Conservation (phyloP, 2,888 invertebrate genomes). For the Laspeyria flexula region DNA sequence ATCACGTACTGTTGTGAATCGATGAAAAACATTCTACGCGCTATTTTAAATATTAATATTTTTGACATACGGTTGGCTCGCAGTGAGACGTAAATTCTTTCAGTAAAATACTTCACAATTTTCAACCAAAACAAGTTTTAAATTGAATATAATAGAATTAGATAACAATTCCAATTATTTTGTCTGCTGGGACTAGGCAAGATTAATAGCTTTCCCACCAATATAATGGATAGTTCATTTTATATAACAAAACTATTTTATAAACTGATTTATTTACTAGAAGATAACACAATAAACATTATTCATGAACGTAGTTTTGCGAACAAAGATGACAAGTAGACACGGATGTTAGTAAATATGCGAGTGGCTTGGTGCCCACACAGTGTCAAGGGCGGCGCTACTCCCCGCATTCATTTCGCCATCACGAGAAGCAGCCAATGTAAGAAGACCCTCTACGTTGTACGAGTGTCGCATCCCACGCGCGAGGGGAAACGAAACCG, state of each 20-base stretch:
- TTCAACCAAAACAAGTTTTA: neutral
- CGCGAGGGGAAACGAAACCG: slow-evolving; percentile 34
- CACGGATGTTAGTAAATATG: slow-evolving; percentile 63
- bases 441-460: slow-evolving; percentile 49
- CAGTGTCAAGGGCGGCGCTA: slow-evolving; percentile 75
- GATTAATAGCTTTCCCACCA: slow-evolving; percentile 20
- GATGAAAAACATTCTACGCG: slow-evolving; percentile 15
- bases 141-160: slow-evolving; percentile 4
- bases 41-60: slow-evolving; percentile 14
- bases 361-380: slow-evolving; percentile 53
- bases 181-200: slow-evolving; percentile 9
- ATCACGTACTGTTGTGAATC: slow-evolving; percentile 6
- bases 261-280: slow-evolving; percentile 9
- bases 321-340: slow-evolving; percentile 23
- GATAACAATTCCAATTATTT: slow-evolving; percentile 20
- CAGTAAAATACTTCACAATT: neutral
- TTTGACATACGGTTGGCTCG: slow-evolving; percentile 16
- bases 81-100: slow-evolving; percentile 1
- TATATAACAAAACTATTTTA: slow-evolving; percentile 18
- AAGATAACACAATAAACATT: slow-evolving; percentile 13
- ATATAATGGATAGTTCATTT: slow-evolving; percentile 11
- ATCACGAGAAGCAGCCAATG: slow-evolving; percentile 41
- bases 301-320: slow-evolving; percentile 17
- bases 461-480: slow-evolving; percentile 37
- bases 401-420: slow-evolving; percentile 47